These are phyloP conservation scores for Hyles euphorbiae DNA, from an alignment of 1,140 invertebrate genomes.

Conservation along the genomic window DNA sequence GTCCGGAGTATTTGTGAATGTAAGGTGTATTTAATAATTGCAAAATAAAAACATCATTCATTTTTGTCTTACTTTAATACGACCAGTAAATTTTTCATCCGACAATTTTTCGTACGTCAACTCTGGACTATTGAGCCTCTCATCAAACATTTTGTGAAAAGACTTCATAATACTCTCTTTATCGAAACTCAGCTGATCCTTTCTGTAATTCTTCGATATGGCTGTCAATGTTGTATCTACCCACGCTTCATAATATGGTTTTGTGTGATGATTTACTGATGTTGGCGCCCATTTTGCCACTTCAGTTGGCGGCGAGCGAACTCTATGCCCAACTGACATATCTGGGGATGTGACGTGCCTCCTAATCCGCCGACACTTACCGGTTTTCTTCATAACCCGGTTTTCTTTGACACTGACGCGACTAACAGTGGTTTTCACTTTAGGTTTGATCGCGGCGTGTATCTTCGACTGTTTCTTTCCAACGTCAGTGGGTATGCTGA, in stretches of 20 bases:
- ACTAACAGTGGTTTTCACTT: conserved; percentile 8
- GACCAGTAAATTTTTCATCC: conserved; percentile 47
- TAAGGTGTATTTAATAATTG: background rate
- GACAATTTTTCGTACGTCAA: conserved; percentile 31
- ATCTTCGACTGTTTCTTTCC: conserved; percentile 15
- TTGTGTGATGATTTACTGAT: conserved; percentile 35
- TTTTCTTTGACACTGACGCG: conserved; percentile 14
- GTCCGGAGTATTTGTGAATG: no score
- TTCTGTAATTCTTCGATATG: conserved; percentile 26
- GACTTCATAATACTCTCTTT: conserved; percentile 26
- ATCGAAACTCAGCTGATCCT: conserved; percentile 23
- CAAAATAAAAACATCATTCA: conserved; percentile 10
- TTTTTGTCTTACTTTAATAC: conserved; percentile 37
- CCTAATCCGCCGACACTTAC: conserved; percentile 7
- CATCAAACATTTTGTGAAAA: conserved; percentile 23
- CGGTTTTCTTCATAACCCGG: conserved; percentile 8
- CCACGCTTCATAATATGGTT: conserved; percentile 61
- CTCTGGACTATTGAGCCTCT: conserved; percentile 28
- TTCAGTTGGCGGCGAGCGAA: conserved; percentile 36
- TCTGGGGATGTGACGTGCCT: conserved; percentile 23
- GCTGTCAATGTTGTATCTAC: conserved; percentile 42
- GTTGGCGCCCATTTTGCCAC: conserved; percentile 48
- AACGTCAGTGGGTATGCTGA: conserved; percentile 30
- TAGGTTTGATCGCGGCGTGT: conserved; percentile 16
- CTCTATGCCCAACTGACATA: conserved; percentile 7